Evolutionary conservation across 53 echinoderm and acorn worm species (phyloP).

Genomic region (Crossaster papposus): DNA sequence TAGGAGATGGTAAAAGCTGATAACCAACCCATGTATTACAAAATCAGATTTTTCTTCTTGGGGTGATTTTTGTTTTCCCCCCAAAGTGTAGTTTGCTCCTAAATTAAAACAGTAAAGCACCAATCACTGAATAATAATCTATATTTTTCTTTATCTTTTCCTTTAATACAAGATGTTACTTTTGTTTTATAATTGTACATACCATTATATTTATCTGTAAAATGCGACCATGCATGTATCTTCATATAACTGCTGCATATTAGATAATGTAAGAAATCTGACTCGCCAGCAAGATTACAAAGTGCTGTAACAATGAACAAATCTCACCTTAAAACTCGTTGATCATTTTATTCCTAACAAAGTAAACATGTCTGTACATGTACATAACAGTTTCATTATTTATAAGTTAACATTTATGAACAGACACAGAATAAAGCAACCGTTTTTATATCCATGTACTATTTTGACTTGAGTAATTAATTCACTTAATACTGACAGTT

Average conservation of each 20-base stretch:
- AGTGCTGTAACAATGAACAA: slow-evolving; percentile 35
- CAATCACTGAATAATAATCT: too few species aligned
- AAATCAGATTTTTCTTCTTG: too few species aligned
- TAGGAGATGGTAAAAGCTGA: too few species aligned
- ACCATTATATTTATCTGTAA: slow-evolving; percentile 32
- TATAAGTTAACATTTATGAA: slow-evolving; percentile 56
- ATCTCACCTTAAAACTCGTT: not conserved
- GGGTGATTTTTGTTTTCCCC: too few species aligned
- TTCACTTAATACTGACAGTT: not conserved
- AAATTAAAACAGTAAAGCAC: too few species aligned
- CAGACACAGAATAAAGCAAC: slow-evolving; percentile 47
- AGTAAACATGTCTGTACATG: not conserved
- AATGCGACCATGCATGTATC: slow-evolving; percentile 43
- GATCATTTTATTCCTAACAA: slow-evolving; percentile 6
- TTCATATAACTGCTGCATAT: not conserved
- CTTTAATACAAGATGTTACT: not conserved
- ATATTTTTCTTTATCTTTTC: too few species aligned
- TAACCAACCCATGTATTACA: too few species aligned
- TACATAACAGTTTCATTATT: slow-evolving; percentile 50
- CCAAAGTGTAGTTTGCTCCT: too few species aligned
- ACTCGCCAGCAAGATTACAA: not conserved
- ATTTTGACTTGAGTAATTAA: not conserved
- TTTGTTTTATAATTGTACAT: not conserved
- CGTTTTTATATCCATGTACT: slow-evolving; percentile 41
- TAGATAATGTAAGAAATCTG: not conserved